phyloP scores from a whole-genome alignment of 53 echinoderm and acorn worm species.

The Temnopleurus reevesii region DNA sequence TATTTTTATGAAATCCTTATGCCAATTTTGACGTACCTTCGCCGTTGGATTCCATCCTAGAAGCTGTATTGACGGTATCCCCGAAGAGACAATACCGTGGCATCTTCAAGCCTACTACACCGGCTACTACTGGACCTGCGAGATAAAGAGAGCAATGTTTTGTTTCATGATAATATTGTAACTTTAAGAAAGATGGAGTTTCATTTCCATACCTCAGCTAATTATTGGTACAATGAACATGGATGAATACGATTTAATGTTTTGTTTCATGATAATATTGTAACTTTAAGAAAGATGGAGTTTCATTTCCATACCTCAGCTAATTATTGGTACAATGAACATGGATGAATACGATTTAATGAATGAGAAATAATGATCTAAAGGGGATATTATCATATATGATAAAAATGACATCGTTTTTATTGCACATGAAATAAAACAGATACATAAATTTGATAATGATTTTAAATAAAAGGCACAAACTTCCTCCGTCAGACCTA shows the following conservation, averaged over 20 bases:
- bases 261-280: too few species aligned
- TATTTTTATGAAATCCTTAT: too few species aligned
- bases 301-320: neutral
- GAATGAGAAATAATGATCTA: too few species aligned
- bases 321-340: neutral
- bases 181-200: neutral
- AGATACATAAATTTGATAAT: too few species aligned
- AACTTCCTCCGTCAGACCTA: too few species aligned
- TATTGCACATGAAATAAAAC: too few species aligned
- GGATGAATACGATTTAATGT: neutral
- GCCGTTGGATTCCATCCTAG: slow-evolving; percentile 96
- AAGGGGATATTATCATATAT: too few species aligned
- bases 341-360: neutral
- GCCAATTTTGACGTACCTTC: slow-evolving; percentile 62
- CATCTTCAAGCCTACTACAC: slow-evolving; percentile 95
- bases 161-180: neutral
- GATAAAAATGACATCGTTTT: too few species aligned
- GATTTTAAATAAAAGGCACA: too few species aligned
- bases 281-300: neutral
- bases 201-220: neutral
- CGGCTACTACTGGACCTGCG: slow-evolving; percentile 84
- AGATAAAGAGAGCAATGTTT: neutral
- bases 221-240: neutral
- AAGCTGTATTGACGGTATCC: slow-evolving; percentile 95
- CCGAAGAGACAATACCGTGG: slow-evolving; percentile 93